Evolutionary conservation across 2,113 vertebrate genomes (phyloP).

Genomic region (Carassius gibelio): DNA sequence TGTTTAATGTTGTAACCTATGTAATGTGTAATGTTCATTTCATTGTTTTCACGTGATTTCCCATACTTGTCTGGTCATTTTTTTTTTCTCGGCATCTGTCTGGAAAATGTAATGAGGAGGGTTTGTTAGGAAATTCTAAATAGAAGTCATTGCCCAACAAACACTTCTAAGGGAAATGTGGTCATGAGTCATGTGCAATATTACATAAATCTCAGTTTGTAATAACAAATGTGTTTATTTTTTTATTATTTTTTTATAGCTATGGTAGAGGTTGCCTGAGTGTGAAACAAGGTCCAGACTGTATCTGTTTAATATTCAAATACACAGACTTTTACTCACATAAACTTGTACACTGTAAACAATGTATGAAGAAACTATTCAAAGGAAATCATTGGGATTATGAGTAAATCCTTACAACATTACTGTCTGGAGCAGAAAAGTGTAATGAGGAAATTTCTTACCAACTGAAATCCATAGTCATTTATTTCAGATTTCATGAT

Average conservation of each 20-base stretch:
- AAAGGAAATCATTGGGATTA: constrained; percentile 15
- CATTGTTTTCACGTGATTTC: not conserved
- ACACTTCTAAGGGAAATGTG: not conserved
- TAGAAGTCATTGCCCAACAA: not conserved
- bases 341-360: not conserved
- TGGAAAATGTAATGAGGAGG: not conserved
- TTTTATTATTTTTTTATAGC: not conserved
- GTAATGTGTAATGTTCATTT: not conserved
- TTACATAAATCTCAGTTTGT: not conserved
- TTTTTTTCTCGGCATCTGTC: not conserved
- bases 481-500: not conserved
- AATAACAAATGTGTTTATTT: not conserved
- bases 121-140: not conserved
- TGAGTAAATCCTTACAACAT: constrained; percentile 30
- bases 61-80: not conserved
- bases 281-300: not conserved
- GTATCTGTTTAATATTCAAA: not conserved
- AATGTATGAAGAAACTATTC: constrained; percentile 4
- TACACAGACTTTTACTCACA: not conserved
- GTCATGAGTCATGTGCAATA: not conserved
- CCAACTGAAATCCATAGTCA: not conserved
- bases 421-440: not conserved
- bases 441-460: not conserved
- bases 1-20: not conserved
- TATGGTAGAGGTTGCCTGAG: too few relatives aligned